Percentiles rank a stretch among this genome's conserved stretches.
These are phyloP conservation scores for Temnothorax longispinosus DNA, from an alignment of 1,140 invertebrate species.

Conservation along the genomic window DNA sequence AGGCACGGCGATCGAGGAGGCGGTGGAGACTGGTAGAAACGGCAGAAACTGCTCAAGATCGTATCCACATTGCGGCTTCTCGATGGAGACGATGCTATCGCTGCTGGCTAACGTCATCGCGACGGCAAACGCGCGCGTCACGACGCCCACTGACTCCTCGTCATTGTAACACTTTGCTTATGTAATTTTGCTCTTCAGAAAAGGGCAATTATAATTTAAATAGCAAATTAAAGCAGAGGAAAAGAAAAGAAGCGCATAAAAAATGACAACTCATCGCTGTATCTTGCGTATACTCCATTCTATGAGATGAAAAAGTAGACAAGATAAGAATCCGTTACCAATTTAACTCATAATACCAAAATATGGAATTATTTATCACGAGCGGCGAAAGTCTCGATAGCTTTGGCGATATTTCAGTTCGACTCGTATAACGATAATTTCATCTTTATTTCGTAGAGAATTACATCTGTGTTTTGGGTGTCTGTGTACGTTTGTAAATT, in stretches of 20 bases:
- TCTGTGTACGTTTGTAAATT: neutral
- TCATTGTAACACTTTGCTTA: slow-evolving; percentile 43
- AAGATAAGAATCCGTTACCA: neutral
- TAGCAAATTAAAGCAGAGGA: neutral
- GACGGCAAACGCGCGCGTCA: slow-evolving; percentile 53
- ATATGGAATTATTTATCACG: neutral
- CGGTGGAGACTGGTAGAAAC: slow-evolving; percentile 88
- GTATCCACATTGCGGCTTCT: slow-evolving; percentile 83
- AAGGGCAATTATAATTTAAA: neutral
- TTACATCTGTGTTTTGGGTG: slow-evolving; percentile 10
- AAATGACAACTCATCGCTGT: neutral
- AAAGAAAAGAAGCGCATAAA: neutral
- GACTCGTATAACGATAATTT: slow-evolving; percentile 12
- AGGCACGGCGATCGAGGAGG: slow-evolving; percentile 92
- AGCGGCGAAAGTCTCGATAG: neutral
- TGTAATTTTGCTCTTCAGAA: neutral
- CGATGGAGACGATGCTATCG: slow-evolving; percentile 80
- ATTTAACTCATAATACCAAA: neutral
- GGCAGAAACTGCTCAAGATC: slow-evolving; percentile 77
- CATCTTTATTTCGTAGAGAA: slow-evolving; percentile 47
- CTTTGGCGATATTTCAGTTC: neutral
- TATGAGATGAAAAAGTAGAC: neutral
- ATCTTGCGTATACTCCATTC: neutral
- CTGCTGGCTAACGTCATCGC: slow-evolving; percentile 78
- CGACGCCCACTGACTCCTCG: slow-evolving; percentile 63